phyloP scores from a whole-genome alignment of 1,140 invertebrate genomes.

The Anastrepha obliqua region DNA sequence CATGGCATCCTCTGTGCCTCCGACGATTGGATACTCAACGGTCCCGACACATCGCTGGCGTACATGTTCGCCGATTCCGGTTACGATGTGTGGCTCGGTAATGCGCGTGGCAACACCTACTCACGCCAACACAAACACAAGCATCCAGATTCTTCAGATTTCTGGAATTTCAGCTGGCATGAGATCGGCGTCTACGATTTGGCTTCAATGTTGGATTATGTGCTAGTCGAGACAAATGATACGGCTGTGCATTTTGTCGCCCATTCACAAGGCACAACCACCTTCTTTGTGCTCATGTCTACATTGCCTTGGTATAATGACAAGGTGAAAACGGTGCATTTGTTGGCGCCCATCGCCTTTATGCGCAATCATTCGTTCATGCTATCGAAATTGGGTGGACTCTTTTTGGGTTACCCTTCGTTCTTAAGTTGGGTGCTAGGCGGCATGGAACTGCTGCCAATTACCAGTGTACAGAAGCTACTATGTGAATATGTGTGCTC shows the following conservation, averaged over 20 bases:
- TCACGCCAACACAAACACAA: slow-evolving; percentile 78
- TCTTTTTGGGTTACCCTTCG: slow-evolving; percentile 67
- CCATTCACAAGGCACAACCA: slow-evolving; percentile 79
- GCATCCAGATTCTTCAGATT: slow-evolving; percentile 77
- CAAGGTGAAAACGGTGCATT: slow-evolving; percentile 76
- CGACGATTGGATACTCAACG: slow-evolving; percentile 84
- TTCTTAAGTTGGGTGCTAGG: slow-evolving; percentile 67
- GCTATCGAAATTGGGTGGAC: slow-evolving; percentile 71
- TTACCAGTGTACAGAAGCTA: slow-evolving; percentile 65
- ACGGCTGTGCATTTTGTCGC: slow-evolving; percentile 80
- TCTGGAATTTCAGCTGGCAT: slow-evolving; percentile 80
- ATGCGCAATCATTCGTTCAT: slow-evolving; percentile 76
- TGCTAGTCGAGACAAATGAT: slow-evolving; percentile 77
- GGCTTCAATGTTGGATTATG: slow-evolving; percentile 81
- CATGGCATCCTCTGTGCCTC: slow-evolving; percentile 87
- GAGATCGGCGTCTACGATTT: slow-evolving; percentile 83
- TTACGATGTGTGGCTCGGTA: slow-evolving; percentile 82
- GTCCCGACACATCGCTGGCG: slow-evolving; percentile 77
- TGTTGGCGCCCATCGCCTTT: slow-evolving; percentile 79
- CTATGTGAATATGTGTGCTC: slow-evolving; percentile 68
- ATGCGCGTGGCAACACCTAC: slow-evolving; percentile 81
- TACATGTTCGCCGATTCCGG: slow-evolving; percentile 82
- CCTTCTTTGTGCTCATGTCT: slow-evolving; percentile 77
- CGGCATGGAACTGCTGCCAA: slow-evolving; percentile 68
- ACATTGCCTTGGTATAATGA: slow-evolving; percentile 78